Evolutionary conservation across 2,113 vertebrate species (phyloP).

Genomic region (Cavia aperea): DNA sequence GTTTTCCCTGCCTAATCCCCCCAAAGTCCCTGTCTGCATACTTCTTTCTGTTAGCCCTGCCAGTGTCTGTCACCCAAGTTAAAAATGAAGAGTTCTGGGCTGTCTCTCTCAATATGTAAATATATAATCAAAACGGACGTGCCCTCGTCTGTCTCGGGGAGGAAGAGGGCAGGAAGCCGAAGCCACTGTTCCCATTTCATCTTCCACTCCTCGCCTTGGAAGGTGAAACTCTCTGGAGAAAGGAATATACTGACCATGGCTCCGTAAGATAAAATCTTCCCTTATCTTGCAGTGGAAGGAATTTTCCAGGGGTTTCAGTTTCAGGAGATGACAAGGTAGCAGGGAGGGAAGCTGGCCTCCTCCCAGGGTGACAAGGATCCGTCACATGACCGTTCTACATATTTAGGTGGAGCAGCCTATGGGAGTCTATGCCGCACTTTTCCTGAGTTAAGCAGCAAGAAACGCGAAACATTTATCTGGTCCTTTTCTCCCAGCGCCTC

Average conservation of each 20-base stretch:
- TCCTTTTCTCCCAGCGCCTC: not conserved
- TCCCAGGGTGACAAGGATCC: not conserved
- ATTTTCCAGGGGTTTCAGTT: constrained; percentile 56
- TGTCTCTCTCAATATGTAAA: not conserved
- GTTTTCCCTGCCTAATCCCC: not conserved
- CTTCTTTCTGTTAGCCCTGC: not conserved
- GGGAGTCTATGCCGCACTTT: not conserved
- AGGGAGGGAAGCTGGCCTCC: constrained; percentile 17
- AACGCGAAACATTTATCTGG: not conserved
- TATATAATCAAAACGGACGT: fast-evolving
- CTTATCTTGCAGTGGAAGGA: constrained; percentile 26
- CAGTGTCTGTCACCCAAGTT: not conserved
- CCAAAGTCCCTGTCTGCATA: not conserved
- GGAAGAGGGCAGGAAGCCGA: no score
- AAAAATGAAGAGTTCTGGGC: not conserved
- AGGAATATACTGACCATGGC: not conserved
- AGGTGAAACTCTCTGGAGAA: constrained; percentile 10
- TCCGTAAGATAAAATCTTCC: constrained; percentile 44
- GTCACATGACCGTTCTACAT: not conserved
- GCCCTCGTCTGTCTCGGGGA: fast-evolving
- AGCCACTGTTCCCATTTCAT: not conserved
- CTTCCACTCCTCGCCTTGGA: not conserved
- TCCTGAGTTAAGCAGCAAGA: not conserved
- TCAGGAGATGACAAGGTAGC: constrained; percentile 22
- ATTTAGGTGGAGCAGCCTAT: not conserved